phyloP scores from a whole-genome alignment of 2,113 vertebrate genomes.

The Barbus barbus region DNA sequence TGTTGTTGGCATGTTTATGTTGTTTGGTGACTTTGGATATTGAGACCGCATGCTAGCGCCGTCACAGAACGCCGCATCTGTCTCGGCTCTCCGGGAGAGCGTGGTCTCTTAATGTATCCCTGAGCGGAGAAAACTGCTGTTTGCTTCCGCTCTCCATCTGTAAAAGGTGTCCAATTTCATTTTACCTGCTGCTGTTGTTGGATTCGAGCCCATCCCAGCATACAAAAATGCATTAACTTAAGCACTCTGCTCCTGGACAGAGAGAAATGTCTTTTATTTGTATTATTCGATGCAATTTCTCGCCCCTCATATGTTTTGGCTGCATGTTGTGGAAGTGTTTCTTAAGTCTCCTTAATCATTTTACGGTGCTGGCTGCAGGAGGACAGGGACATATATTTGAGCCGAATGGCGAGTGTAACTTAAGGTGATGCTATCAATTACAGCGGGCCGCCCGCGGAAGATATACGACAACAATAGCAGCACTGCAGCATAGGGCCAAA shows the following conservation, averaged over 20 bases:
- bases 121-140: neutral
- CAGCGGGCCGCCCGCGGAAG: neutral
- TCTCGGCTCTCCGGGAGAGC: constrained; percentile 15
- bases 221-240: constrained; percentile 44
- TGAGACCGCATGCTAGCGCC: neutral
- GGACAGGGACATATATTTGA: constrained; percentile 27
- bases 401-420: constrained; percentile 29
- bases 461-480: neutral
- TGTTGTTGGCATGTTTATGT: constrained; percentile 25
- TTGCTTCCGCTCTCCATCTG: constrained; percentile 23
- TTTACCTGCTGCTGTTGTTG: constrained; percentile 21
- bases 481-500: constrained; percentile 3
- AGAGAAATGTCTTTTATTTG: constrained; percentile 51
- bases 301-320: constrained; percentile 30
- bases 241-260: constrained; percentile 18
- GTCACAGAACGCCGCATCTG: constrained; percentile 29
- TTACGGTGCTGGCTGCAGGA: constrained; percentile 23
- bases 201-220: constrained; percentile 33
- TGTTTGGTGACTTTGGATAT: constrained; percentile 1
- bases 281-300: constrained; percentile 43
- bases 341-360: constrained; percentile 40
- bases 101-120: constrained; percentile 21
- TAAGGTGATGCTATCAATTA: constrained; percentile 39
- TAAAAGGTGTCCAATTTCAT: constrained; percentile 43
- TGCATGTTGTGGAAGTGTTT: neutral